These are phyloP conservation scores for Cryptosula pallasiana DNA, from an alignment of 2,888 invertebrate genomes.

Conservation along the genomic window DNA sequence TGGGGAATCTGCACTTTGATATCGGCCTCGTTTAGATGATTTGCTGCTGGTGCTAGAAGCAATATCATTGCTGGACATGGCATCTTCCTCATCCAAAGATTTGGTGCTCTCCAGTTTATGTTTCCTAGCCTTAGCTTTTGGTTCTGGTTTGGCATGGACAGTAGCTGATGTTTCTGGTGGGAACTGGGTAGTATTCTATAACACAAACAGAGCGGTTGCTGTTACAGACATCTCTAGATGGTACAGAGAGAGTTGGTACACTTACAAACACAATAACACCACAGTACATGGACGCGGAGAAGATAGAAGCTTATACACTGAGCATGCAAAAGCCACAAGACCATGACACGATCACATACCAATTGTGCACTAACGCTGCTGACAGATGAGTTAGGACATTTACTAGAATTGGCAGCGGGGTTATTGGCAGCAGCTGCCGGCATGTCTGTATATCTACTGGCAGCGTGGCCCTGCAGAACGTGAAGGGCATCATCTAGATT, in stretches of 20 bases:
- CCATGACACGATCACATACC: background rate
- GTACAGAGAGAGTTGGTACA: no score
- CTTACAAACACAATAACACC: no score
- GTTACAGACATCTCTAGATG: no score
- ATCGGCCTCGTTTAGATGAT: background rate
- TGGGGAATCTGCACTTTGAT: background rate
- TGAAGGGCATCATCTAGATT: constrained; percentile 13
- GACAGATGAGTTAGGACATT: background rate
- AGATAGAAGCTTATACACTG: no score
- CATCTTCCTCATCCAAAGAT: background rate
- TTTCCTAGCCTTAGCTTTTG: constrained; percentile 11
- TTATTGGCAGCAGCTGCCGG: background rate
- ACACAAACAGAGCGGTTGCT: no score
- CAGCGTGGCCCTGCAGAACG: constrained; percentile 14
- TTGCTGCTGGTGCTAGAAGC: background rate
- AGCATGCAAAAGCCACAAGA: background rate
- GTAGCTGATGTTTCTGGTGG: background rate
- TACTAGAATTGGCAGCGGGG: background rate
- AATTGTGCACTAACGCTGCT: background rate
- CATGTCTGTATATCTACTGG: background rate
- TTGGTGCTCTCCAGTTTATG: background rate
- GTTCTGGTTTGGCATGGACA: background rate
- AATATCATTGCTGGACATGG: background rate
- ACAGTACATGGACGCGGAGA: no score
- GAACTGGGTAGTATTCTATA: constrained; percentile 2